These are phyloP conservation scores for Campylorhamphus procurvoides DNA, from an alignment of 2,113 vertebrate genomes.

Conservation along the genomic window DNA sequence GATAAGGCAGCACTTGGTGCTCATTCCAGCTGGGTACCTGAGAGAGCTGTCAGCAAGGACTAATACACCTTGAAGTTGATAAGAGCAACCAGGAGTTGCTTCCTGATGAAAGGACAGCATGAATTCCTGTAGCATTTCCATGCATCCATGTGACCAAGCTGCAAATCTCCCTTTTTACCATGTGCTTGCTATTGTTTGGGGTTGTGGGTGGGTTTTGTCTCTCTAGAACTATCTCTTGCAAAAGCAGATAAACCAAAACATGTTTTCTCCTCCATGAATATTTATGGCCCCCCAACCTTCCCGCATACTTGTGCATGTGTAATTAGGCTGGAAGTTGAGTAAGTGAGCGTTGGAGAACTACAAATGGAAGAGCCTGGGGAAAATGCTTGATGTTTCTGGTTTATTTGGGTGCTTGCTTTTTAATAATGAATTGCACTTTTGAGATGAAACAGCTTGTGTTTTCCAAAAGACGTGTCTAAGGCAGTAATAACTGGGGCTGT, in stretches of 20 bases:
- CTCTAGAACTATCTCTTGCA: background rate
- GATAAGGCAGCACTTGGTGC: background rate
- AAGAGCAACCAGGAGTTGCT: background rate
- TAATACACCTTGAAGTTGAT: background rate
- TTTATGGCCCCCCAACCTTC: slow-evolving; percentile 43
- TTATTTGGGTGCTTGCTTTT: slow-evolving; percentile 58
- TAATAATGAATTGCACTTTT: slow-evolving; percentile 57
- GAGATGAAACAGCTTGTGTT: slow-evolving; percentile 53
- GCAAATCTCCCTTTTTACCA: background rate
- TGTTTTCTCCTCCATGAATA: slow-evolving; percentile 27
- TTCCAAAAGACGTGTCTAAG: slow-evolving; percentile 23
- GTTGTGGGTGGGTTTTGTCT: background rate
- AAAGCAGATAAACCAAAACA: slow-evolving; percentile 14
- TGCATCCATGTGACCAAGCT: background rate
- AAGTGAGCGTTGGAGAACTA: background rate
- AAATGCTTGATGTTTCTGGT: slow-evolving; percentile 32
- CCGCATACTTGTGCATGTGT: slow-evolving; percentile 24
- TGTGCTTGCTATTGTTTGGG: background rate
- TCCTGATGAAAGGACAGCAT: background rate
- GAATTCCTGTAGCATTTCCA: background rate
- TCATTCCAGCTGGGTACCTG: background rate
- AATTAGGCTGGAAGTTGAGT: slow-evolving; percentile 48
- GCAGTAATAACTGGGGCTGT: background rate
- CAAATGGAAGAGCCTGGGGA: slow-evolving; percentile 5
- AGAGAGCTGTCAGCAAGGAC: background rate